phyloP scores from a whole-genome alignment of 2,797 vertebrate species.

The Anabas testudineus region DNA sequence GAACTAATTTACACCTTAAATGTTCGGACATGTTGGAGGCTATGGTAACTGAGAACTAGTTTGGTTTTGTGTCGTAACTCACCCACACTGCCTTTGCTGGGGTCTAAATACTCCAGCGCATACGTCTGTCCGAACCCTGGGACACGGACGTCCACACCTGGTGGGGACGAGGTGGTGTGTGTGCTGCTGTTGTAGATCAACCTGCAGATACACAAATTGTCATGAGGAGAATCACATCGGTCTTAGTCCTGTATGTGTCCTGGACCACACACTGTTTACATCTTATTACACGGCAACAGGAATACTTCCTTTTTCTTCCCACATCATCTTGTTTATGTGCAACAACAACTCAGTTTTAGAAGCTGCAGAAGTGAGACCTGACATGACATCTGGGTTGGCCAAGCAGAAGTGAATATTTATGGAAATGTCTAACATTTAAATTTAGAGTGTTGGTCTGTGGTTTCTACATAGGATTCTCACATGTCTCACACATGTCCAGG shows the following conservation, averaged over 20 bases:
- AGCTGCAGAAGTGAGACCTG: constrained; percentile 14
- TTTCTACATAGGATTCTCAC: background rate
- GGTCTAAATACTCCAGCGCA: constrained; percentile 95
- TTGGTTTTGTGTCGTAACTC: no score
- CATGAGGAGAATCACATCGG: background rate
- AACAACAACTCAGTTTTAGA: background rate
- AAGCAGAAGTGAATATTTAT: constrained; percentile 7
- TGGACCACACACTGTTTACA: background rate
- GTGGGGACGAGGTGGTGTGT: constrained; percentile 86
- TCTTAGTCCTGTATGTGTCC: constrained; percentile 33
- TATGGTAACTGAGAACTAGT: no score
- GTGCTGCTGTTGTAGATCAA: constrained; percentile 92
- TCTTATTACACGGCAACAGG: background rate
- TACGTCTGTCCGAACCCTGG: constrained; percentile 96
- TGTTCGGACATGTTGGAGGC: background rate
- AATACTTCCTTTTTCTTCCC: constrained; percentile 20
- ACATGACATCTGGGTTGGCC: background rate
- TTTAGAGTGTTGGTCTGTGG: background rate
- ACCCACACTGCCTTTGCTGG: constrained; percentile 93
- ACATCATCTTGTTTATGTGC: background rate
- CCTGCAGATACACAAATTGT: constrained; percentile 72
- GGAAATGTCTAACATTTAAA: no score
- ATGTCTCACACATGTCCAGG: background rate
- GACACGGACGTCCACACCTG: constrained; percentile 91
- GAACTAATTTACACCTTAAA: background rate